Evolutionary conservation across 1,140 invertebrate species (phyloP), one percentile per base, ranked within the genome.

Genomic region (Brachionus koreanus): DNA sequence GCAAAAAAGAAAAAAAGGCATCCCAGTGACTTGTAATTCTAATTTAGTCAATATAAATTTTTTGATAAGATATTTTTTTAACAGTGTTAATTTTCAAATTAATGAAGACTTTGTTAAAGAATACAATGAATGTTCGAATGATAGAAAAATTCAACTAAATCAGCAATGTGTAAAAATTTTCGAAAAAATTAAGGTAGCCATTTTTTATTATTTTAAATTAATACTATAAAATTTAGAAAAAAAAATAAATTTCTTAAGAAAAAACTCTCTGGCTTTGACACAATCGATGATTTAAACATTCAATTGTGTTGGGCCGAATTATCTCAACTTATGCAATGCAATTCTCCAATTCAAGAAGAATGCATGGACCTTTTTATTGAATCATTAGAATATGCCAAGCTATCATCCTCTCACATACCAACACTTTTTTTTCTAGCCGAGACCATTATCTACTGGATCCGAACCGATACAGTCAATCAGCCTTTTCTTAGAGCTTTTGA

Each of bases 371-470:
- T 79, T 12, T 65, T 79, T 43, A 35, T 61, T 9, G 23, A 33
- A 7, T 79, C 88, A 16, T 83, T 89, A 49, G 86, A 87, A 74
- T 85, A 87, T 61, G 86, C 87, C 35, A 86, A 86, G 5, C 43
- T 88, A 39, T 84, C 86, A 63, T 85, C 84, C 61, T 85, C 85
- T 35, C 87, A 88, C 35, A 87, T 89, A 33, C 86, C 86, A 5
- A 87, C 87, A 2, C 84, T 89, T 23, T 88, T 89, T 77, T 89
- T 86, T 81, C 85, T 89, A 57, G 88, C 87, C 10, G 88, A 89
- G 84, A 87, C 87, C 9, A 86, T 86, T 84, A 83, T 89, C 29
- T 89, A 88, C 83, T 88, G 86, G 86, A 85, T 89, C n/a, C 83
- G 87, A n/a, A 88, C 87, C 16, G 87, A 89, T 43, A 85, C 85